Evolutionary conservation across 2,113 vertebrate species (phyloP).

Genomic region (Microtus montanus): DNA sequence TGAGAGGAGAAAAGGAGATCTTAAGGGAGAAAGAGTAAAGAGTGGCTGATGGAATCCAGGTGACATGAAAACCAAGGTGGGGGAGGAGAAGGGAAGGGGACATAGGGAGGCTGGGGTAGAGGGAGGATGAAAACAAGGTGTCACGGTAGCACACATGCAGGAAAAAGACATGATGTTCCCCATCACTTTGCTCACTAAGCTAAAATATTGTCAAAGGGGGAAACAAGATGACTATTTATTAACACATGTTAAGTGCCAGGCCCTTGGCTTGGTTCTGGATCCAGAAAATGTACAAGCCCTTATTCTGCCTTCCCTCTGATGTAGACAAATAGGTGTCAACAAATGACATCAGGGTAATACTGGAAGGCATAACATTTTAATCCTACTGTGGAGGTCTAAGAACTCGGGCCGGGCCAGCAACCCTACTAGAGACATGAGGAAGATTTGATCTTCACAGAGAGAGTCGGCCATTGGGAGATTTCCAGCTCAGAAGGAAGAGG

Average conservation of each 20-base stretch:
- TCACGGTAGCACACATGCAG: not conserved
- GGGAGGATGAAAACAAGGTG: not conserved
- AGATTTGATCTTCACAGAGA: not conserved
- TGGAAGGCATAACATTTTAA: not conserved
- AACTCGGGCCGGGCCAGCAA: not conserved
- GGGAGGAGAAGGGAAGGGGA: too few species aligned
- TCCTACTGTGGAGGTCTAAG: not conserved
- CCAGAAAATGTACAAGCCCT: not conserved
- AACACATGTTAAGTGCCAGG: not conserved
- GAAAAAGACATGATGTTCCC: not conserved
- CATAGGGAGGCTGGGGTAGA: not conserved
- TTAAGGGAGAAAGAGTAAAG: not conserved
- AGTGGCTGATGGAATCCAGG: not conserved
- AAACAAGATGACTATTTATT: not conserved
- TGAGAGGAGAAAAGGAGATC: not conserved
- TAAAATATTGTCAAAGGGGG: not conserved
- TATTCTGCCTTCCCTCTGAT: not conserved
- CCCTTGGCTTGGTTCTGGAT: not conserved
- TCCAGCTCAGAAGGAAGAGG: not conserved
- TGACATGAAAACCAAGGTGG: not conserved
- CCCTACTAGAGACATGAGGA: not conserved
- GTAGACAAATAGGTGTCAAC: not conserved
- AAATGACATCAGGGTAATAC: not conserved
- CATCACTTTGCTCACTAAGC: not conserved
- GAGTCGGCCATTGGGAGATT: not conserved